Conservation (phyloP, 2,888 invertebrate genomes). For the Calliopum simillimum region DNA sequence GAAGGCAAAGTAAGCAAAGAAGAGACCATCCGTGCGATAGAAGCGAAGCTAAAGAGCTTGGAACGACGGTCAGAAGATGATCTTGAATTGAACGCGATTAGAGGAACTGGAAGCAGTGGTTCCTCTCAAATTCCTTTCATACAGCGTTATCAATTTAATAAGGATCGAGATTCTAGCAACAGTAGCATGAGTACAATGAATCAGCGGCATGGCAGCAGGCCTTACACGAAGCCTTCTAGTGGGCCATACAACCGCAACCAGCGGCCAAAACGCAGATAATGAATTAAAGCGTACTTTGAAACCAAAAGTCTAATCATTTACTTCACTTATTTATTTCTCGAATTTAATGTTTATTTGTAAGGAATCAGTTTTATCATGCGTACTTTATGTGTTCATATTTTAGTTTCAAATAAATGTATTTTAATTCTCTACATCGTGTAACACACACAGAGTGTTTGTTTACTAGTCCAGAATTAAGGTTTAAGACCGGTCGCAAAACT, state of each 20-base stretch:
- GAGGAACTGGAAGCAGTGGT: conserved; percentile 53
- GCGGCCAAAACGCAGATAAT: conserved; percentile 59
- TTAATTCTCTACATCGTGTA: too few relatives aligned
- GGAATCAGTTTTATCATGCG: too few relatives aligned
- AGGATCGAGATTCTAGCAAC: conserved; percentile 54
- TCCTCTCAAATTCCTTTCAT: conserved; percentile 76
- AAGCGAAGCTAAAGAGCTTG: conserved; percentile 86
- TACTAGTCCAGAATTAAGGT: too few relatives aligned
- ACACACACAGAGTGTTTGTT: too few relatives aligned
- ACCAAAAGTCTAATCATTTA: background rate
- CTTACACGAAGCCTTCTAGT: conserved; percentile 51
- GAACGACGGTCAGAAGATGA: conserved; percentile 78
- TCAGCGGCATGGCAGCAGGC: conserved; percentile 49
- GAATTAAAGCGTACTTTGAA: background rate
- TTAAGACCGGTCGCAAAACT: too few relatives aligned
- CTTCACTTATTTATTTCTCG: too few relatives aligned
- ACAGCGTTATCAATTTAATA: conserved; percentile 74
- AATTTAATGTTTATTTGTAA: conserved; percentile 12
- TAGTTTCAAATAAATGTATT: too few relatives aligned
- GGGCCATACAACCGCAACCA: conserved; percentile 62
- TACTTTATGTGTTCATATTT: too few relatives aligned
- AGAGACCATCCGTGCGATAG: conserved; percentile 88
- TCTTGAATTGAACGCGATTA: conserved; percentile 79
- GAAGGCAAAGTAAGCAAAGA: conserved; percentile 78
- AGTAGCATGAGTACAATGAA: conserved; percentile 26